phyloP scores from a whole-genome alignment of 2,113 vertebrate genomes.

The Daphoenositta chrysoptera region DNA sequence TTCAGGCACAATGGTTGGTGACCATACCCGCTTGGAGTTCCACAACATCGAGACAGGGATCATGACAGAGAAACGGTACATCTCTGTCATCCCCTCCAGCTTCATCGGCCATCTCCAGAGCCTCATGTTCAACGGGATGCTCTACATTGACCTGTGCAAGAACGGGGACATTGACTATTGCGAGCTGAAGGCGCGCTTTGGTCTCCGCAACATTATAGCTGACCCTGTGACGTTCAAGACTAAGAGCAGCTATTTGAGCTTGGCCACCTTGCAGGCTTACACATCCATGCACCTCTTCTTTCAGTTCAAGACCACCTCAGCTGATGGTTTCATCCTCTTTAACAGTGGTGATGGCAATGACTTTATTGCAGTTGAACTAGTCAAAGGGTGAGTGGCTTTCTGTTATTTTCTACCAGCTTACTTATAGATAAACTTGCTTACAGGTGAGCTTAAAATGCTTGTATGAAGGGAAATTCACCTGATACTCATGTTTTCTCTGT shows the following conservation, averaged over 20 bases:
- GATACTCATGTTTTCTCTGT: not conserved
- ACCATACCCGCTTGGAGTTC: conserved; percentile 98
- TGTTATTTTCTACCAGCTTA: not conserved
- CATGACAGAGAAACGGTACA: conserved; percentile 95
- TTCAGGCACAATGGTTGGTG: conserved; percentile 95
- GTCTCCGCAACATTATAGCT: conserved; percentile 92
- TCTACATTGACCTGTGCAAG: conserved; percentile 98
- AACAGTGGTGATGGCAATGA: conserved; percentile 88
- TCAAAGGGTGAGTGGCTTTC: conserved; percentile 87
- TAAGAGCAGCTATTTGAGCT: conserved; percentile 93
- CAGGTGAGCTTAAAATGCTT: not conserved
- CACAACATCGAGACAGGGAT: conserved; percentile 97
- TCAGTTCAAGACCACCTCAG: conserved; percentile 95
- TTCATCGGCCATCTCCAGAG: conserved; percentile 98
- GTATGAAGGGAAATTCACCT: not conserved
- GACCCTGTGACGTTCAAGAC: conserved; percentile 96
- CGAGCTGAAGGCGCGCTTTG: conserved; percentile 94
- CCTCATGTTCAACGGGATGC: conserved; percentile 93
- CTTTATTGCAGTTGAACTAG: conserved; percentile 94
- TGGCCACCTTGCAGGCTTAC: conserved; percentile 94
- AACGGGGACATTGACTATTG: conserved; percentile 97
- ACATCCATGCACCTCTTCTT: conserved; percentile 99
- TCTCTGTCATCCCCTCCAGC: conserved; percentile 93
- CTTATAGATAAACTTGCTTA: not conserved
- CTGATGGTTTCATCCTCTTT: conserved; percentile 95